Evolutionary conservation across 2,888 invertebrate genomes (phyloP).

Genomic region (Nomada flava): DNA sequence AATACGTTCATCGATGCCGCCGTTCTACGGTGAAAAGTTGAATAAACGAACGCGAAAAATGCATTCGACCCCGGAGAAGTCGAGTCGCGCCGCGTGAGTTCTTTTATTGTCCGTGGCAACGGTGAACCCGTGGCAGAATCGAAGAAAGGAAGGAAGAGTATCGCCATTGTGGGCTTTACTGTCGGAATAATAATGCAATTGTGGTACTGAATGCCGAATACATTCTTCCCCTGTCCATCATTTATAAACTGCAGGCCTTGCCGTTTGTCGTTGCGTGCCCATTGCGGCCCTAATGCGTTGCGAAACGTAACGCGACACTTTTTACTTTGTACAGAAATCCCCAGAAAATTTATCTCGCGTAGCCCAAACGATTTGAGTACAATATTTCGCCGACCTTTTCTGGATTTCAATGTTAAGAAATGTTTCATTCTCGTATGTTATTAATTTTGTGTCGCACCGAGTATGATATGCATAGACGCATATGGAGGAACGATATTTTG

Average conservation of each 20-base stretch:
- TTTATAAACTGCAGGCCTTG: conserved; percentile 36
- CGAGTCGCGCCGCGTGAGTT: conserved; percentile 50
- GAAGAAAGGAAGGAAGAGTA: conserved; percentile 69
- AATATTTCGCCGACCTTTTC: not conserved
- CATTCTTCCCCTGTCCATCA: conserved; percentile 46
- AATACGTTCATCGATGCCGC: conserved; percentile 22
- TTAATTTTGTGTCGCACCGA: no score
- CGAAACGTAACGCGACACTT: not conserved
- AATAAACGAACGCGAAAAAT: conserved; percentile 21
- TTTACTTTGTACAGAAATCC: not conserved
- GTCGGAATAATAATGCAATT: conserved; percentile 71
- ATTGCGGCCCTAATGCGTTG: conserved; percentile 31
- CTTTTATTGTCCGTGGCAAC: conserved; percentile 57
- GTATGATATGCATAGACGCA: no score
- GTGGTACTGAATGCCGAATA: conserved; percentile 61
- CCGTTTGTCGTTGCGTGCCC: conserved; percentile 8
- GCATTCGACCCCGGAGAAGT: conserved; percentile 10
- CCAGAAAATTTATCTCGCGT: not conserved
- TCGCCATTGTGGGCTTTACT: conserved; percentile 58
- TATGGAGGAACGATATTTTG: no score
- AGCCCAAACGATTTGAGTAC: not conserved
- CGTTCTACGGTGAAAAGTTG: conserved; percentile 44
- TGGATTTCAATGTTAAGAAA: no score
- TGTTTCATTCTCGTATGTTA: no score
- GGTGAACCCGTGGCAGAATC: conserved; percentile 54